Conservation (phyloP, 2,797 vertebrate species). For the Falco concolor region DNA sequence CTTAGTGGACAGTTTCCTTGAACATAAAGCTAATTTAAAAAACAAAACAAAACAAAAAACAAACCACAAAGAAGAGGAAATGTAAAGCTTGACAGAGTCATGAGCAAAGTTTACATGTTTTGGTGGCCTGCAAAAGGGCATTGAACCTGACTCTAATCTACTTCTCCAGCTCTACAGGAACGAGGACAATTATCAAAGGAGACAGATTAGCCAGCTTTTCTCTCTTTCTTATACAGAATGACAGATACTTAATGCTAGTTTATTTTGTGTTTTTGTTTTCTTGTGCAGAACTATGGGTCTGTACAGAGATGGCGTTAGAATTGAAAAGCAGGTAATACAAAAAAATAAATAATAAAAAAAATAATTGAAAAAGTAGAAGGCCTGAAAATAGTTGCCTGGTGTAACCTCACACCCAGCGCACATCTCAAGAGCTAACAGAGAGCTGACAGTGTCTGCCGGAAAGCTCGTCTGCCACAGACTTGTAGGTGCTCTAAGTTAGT, state of each 20-base stretch:
- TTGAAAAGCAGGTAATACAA: not conserved
- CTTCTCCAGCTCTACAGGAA: not conserved
- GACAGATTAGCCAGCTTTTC: not conserved
- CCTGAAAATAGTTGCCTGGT: not conserved
- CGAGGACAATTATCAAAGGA: not conserved
- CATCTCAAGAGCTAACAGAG: not conserved
- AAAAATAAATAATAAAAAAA: not conserved
- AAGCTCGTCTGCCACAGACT: not conserved
- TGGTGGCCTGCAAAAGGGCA: not conserved
- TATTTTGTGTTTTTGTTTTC: not conserved
- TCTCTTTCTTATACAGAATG: not conserved
- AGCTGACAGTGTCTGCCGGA: not conserved
- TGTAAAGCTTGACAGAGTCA: not conserved
- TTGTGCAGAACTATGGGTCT: not conserved
- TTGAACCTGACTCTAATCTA: not conserved
- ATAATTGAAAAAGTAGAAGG: not conserved
- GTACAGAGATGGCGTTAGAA: not conserved
- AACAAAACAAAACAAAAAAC: not conserved
- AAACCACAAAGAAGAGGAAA: not conserved
- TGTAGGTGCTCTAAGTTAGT: not conserved
- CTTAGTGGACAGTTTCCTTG: not conserved
- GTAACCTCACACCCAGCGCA: not conserved
- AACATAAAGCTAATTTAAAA: not conserved
- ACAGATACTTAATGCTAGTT: not conserved
- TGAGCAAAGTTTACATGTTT: not conserved